Base-by-base conservation (phyloP, 1,140 invertebrate species). In the Alviniconcha marisindica region DNA sequence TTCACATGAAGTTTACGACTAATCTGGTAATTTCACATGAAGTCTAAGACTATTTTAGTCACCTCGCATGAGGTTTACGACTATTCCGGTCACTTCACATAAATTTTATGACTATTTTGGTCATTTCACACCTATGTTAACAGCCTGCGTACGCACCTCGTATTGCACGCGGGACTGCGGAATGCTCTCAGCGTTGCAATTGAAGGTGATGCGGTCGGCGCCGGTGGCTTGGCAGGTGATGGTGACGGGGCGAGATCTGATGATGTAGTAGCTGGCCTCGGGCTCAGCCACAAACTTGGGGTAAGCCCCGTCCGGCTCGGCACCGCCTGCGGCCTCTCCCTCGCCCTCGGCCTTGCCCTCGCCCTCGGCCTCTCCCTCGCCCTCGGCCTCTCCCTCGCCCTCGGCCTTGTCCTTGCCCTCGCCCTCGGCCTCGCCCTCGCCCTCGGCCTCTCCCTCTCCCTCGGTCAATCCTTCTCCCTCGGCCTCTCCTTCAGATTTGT, bases 141-240 rank as follows among this genome's bases (percentile, higher is more conserved):
- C n/a, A n/a, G n/a, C n/a, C n/a, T n/a, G n/a, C n/a, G n/a, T n/a
- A n/a, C n/a, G n/a, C n/a, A 78, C 77, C 54, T 78, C 24, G 69
- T 82, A 73, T 21, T 74, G 42, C 28, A 73, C 44, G 10, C 42
- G 69, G 31, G 66, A 82, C 21, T 82, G 40, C 5, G 81, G 66
- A 31, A 74, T 74, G 28, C 24, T 74, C 7, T 51, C 28, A 0
- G n/a, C 44, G 31, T 74, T 82, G 48, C 81, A 82, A 44, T 69
- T 82, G 71, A 82, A 82, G 40, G 66, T 74, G 48, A 82, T 82
- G 0, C 66, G 66, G 24, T 44, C 21, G 5, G 51, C 44, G 31
- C 24, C 33, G 28, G 33, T 24, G 0, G 81, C 81, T 36, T 71
- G 42, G 48, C 81, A 82, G 7, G 81, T 82, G 36, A 82, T 74